Evolutionary conservation across 1,140 invertebrate genomes (phyloP).

Genomic region (Cherax destructor): DNA sequence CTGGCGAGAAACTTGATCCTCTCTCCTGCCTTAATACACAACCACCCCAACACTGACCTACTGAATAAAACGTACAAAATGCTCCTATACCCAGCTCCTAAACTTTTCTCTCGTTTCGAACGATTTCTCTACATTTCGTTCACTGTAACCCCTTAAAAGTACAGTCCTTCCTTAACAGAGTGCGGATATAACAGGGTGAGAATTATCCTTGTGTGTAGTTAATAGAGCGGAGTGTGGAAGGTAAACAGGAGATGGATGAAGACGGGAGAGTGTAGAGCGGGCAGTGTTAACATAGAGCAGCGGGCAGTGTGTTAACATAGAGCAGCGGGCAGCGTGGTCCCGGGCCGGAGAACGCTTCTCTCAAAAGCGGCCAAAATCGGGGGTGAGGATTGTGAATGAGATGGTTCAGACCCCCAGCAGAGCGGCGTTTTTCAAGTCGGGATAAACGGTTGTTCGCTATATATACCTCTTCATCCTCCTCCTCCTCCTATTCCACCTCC

Average conservation of each 20-base stretch:
- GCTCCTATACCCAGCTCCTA: background rate
- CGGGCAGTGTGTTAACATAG: no score
- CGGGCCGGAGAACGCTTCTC: background rate
- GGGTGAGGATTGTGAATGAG: background rate
- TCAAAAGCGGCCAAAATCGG: background rate
- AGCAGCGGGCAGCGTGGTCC: no score
- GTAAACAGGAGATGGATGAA: no score
- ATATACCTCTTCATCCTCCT: background rate
- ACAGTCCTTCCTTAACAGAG: no score
- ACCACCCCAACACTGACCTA: constrained; percentile 26
- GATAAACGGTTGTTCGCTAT: background rate
- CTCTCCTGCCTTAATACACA: background rate
- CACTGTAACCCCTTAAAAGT: no score
- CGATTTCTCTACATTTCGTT: no score
- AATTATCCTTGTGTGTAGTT: no score
- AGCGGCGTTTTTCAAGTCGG: background rate
- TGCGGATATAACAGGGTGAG: no score
- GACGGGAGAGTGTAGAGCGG: no score
- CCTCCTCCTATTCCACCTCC: background rate
- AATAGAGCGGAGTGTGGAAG: no score
- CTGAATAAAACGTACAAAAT: constrained; percentile 41
- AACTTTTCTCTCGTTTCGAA: background rate
- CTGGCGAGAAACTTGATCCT: constrained; percentile 17
- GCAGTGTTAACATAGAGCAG: no score
- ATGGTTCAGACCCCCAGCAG: background rate